Conservation (phyloP, 2,113 vertebrate species). For the Lethenteron camtschaticum region DNA sequence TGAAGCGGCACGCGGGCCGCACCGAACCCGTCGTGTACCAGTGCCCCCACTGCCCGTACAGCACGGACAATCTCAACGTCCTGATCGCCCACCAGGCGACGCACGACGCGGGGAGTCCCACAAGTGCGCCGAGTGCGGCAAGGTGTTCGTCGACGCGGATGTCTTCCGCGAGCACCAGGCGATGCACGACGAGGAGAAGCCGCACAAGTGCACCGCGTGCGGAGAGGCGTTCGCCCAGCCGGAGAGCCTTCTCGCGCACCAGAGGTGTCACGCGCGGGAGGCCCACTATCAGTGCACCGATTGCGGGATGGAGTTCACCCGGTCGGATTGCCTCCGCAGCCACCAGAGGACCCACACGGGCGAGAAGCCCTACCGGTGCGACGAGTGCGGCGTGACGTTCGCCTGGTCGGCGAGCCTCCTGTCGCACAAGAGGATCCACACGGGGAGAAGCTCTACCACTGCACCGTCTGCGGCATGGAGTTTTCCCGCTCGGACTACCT, state of each 20-base stretch:
- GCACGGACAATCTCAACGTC: no score
- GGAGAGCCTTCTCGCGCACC: background rate
- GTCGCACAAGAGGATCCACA: background rate
- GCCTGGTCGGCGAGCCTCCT: background rate
- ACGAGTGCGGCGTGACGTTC: background rate
- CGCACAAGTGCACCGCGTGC: background rate
- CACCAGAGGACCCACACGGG: background rate
- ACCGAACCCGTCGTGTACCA: no score
- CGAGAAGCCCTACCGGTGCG: background rate
- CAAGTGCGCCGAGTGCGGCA: background rate
- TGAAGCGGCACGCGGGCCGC: no score
- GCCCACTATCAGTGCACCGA: background rate
- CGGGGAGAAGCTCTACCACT: constrained; percentile 1
- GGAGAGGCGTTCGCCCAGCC: background rate
- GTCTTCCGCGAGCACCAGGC: background rate
- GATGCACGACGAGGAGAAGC: background rate
- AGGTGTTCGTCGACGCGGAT: background rate
- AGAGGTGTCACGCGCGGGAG: background rate
- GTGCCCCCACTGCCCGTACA: no score
- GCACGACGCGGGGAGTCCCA: background rate
- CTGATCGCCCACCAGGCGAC: background rate
- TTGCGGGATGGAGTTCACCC: background rate
- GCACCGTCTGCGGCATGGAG: background rate
- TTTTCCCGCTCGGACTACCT: background rate
- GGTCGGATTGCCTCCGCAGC: background rate